Base-by-base conservation (phyloP, 2,113 vertebrate species). In the Hippocampus zosterae region DNA sequence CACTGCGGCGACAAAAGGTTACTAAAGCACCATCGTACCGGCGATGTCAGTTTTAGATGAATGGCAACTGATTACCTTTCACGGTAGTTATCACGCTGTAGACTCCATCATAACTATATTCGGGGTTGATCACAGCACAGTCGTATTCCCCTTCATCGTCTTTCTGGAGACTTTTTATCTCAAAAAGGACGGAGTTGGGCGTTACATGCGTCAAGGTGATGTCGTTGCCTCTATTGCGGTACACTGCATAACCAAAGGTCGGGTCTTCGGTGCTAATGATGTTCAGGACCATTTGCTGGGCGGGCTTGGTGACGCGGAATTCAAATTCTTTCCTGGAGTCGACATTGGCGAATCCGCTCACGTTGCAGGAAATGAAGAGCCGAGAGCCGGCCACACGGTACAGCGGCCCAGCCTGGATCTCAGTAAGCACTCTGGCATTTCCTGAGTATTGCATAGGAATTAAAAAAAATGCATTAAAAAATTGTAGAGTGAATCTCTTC, bases 101-200 rank as follows among this genome's bases (percentile, higher is more conserved):
- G 52, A 3, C 87, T 48, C 97, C 96, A 0, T 76, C 40, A 82
- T 88, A 95, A 1, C 0, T 0, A 0, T 0, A 0, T 1, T 92
- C 92, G 0, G 85, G 78, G 87, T 79, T 94, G 12, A 92, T 79
- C 0, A 93, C 95, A 73, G 80, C 5, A 40, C 96, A 98, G n/a
- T 95, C 92, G 1, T 94, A 96, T 41, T 87, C 84, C 0, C 95
- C 96, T 0, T 92, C 73, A 33, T 96, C 94, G 0, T 3, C 23
- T 42, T 67, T 81, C 76, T 65, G 59, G 11, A 94, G 84, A 0
- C 66, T 68, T 15, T 78, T 44, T 44, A 96, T 92, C 72, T 91
- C 85, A 65, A 96, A 76, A 15, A 90, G 0, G 37, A 91, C 90
- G 0, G 91, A 88, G 75, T 87, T 85, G 1, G 68, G 80, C 19